Percentiles rank a stretch among this genome's conserved stretches.
Conservation (phyloP, 2,888 invertebrate species). For the Oxyteleia sp. region DNA sequence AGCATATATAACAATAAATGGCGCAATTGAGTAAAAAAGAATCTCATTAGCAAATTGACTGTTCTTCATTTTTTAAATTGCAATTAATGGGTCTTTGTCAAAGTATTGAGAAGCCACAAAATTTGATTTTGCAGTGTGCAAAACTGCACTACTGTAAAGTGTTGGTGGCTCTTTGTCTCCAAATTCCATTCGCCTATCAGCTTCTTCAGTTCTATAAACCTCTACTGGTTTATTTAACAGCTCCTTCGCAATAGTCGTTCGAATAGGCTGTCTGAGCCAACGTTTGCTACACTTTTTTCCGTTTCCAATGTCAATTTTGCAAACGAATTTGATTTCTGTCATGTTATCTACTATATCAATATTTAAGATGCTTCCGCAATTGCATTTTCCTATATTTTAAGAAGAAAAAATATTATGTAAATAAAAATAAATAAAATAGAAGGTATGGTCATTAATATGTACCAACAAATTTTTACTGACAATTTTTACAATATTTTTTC, state of each 20-base stretch:
- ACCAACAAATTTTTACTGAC: too few relatives aligned
- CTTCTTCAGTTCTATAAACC: constrained; percentile 17
- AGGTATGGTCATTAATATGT: too few relatives aligned
- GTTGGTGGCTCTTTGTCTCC: constrained; percentile 61
- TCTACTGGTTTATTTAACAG: constrained; percentile 13
- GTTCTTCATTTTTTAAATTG: constrained; percentile 49
- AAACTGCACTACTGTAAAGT: constrained; percentile 37
- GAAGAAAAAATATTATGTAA: background rate
- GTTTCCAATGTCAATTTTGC: background rate
- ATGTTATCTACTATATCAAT: background rate
- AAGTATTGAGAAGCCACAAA: constrained; percentile 14
- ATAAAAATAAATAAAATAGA: too few relatives aligned
- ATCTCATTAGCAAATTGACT: constrained; percentile 25
- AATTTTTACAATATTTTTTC: too few relatives aligned
- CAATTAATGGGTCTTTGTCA: constrained; percentile 50
- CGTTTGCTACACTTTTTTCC: constrained; percentile 28
- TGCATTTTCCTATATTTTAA: background rate
- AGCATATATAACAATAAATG: constrained; percentile 70
- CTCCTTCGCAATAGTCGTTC: background rate
- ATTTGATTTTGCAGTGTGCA: constrained; percentile 52
- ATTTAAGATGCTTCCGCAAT: background rate
- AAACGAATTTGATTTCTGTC: background rate
- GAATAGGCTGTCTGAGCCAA: constrained; percentile 12
- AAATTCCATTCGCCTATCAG: constrained; percentile 38
- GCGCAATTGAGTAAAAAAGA: constrained; percentile 18